Base-by-base conservation (phyloP, 2,888 invertebrate species). In the Therioaphis trifolii region DNA sequence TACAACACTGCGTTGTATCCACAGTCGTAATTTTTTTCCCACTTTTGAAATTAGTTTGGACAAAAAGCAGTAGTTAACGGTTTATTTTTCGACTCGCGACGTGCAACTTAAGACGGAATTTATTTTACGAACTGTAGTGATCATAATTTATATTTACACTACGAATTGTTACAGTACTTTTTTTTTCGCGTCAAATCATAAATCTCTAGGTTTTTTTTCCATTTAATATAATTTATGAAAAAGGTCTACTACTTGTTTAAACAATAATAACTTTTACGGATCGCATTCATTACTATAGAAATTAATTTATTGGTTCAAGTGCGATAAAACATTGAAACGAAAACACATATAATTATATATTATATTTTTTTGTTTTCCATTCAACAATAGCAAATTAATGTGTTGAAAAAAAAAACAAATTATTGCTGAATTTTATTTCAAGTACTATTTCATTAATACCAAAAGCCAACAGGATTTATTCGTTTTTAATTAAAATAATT, bases 61-160 rank as follows among this genome's bases (percentile, higher is more conserved):
- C 24, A 5, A 21, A 58, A 21, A 12, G 24, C 21, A 7, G 12
- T 24, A 46, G 15, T 15, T 11, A 14, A 46, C 58, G 58, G 58
- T 58, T 58, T 21, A 21, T 58, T 21, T 58, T 58, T 21, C 24
- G 3, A 11, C 24, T 58, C 24, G 11, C 21, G 0, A 15, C 18
- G 11, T 3, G 18, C 46, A 21, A 24, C 46, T 49, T 52, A 72
- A 29, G 71, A 29, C n/a, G 12, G 29, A 72, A 72, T 72, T n/a
- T 52, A 72, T 52, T 72, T n/a, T 52, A 72, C 29, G 27, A 18
- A n/a, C 14, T 14, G 29, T 27, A 40, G 29, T 29, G 29, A 52
- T 72, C 52, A n/a, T 29, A 72, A 52, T 52, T 72, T 52, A 29
- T 52, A 72, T 29, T 72, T 72, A n/a, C 55, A 40, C 11, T 55